Evolutionary conservation across 1,140 invertebrate species (phyloP).

Genomic region (Drosophila seguyi): DNA sequence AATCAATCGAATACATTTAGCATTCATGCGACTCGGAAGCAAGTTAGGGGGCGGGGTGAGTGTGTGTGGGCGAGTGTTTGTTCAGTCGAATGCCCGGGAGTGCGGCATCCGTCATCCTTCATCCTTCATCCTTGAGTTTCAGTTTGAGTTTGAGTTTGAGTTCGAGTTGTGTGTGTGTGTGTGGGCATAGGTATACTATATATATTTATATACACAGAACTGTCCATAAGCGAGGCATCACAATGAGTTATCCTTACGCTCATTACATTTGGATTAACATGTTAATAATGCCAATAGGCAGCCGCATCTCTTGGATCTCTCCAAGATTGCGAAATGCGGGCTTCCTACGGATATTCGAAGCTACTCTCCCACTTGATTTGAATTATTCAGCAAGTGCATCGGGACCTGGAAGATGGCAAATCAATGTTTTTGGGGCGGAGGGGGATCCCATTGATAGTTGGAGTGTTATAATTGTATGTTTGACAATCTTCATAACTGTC

Average conservation of each 20-base stretch:
- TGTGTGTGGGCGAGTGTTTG: constrained; percentile 8
- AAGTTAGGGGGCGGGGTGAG: no score
- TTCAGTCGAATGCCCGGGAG: constrained; percentile 29
- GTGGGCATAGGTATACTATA: not conserved
- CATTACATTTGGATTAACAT: constrained; percentile 83
- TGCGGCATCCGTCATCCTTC: constrained; percentile 12
- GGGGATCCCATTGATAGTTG: constrained; percentile 50
- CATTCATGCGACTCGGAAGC: constrained; percentile 26
- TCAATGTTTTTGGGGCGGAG: constrained; percentile 62
- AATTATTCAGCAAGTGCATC: constrained; percentile 53
- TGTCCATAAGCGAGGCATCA: constrained; percentile 54
- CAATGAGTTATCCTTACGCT: constrained; percentile 76
- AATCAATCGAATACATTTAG: constrained; percentile 53
- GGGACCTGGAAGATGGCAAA: constrained; percentile 26
- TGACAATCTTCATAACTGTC: constrained; percentile 84
- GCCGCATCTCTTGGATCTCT: not conserved
- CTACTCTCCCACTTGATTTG: constrained; percentile 34
- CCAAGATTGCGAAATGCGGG: constrained; percentile 36
- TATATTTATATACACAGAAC: not conserved
- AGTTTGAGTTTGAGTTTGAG: no score
- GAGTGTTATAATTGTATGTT: constrained; percentile 82
- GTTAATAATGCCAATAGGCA: constrained; percentile 68
- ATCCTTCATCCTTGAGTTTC: not conserved
- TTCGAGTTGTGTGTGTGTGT: no score
- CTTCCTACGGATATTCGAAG: not conserved